Evolutionary conservation across 2,113 vertebrate species (phyloP), one percentile per base, ranked within the genome.

Genomic region (Glaucidium brasilianum): DNA sequence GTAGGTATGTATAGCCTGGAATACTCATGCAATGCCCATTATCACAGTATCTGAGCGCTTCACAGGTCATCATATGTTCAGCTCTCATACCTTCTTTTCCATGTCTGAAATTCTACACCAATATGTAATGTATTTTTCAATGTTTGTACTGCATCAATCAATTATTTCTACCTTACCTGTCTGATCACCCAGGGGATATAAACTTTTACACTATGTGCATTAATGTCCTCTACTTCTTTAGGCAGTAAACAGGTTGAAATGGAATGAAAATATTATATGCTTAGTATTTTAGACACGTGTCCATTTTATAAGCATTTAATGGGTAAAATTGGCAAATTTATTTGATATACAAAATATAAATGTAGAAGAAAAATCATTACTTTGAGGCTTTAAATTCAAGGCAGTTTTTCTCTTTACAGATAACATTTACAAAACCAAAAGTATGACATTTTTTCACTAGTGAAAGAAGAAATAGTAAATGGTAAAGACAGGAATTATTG

Each of bases 391-490:
- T 83, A 94, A 96, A 94, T 92, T 43, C 29, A 32, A 96, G 74
- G 55, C 60, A 96, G 43, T 12, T 60, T 96, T 96, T 93, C 55
- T 60, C 35, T 92, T 95, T 34, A 78, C 32, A 66, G 27, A 68
- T 41, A 90, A 78, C 37, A 84, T 67, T 85, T 59, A 83, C 89
- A 71, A 95, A 91, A 96, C 9, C 16, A 91, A 94, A 82, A 96
- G 68, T 76, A 76, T 78, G 23, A 84, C 41, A 83, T 85, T 95
- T 97, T 97, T 97, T 94, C 47, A 88, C n/a, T 79, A 68, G 41
- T 4, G 18, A 95, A 97, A 91, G 86, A 97, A 94, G 76, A 92
- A 94, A 97, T 45, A 75, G 73, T 94, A 39, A 94, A 96, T 63
- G 16, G 29, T 59, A 96, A 96, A 88, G 63, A 62, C 27, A 85